Evolutionary conservation across 2,888 invertebrate genomes (phyloP).

Genomic region (Cyaniris semiargus): DNA sequence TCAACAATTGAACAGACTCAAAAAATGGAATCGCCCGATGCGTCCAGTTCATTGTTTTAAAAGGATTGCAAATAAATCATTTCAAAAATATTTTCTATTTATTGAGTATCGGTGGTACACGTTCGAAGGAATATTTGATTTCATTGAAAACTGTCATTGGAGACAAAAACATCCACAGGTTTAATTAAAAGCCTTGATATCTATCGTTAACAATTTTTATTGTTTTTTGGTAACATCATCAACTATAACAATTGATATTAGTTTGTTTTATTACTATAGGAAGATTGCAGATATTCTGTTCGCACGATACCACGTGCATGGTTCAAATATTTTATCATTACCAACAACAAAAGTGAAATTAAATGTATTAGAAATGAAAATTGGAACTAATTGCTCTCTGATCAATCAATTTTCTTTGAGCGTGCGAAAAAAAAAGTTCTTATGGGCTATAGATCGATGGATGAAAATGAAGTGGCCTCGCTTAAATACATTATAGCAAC

Average conservation of each 20-base stretch:
- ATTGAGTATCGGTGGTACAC: not conserved
- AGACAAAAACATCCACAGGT: not conserved
- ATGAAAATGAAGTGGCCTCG: not conserved
- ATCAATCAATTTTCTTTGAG: not conserved
- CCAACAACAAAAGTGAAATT: too few species aligned
- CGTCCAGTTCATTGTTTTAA: constrained; percentile 45
- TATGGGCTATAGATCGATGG: not conserved
- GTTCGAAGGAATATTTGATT: not conserved
- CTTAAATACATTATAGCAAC: not conserved
- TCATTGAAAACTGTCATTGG: not conserved
- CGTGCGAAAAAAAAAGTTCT: not conserved
- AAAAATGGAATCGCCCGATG: constrained; percentile 66
- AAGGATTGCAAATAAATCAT: constrained; percentile 14
- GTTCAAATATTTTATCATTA: too few species aligned
- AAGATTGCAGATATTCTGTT: too few species aligned
- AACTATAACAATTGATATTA: too few species aligned
- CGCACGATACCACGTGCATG: too few species aligned
- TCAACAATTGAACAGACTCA: constrained; percentile 69
- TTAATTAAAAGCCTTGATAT: not conserved
- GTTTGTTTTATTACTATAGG: too few species aligned
- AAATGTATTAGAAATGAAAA: too few species aligned
- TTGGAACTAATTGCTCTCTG: not conserved
- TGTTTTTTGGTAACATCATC: too few species aligned
- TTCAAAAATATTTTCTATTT: constrained; percentile 23
- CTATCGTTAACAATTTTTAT: too few species aligned